These are phyloP conservation scores for Stichopus chloronotus DNA, from an alignment of 35 echinoderm and acorn worm genomes.

Conservation along the genomic window DNA sequence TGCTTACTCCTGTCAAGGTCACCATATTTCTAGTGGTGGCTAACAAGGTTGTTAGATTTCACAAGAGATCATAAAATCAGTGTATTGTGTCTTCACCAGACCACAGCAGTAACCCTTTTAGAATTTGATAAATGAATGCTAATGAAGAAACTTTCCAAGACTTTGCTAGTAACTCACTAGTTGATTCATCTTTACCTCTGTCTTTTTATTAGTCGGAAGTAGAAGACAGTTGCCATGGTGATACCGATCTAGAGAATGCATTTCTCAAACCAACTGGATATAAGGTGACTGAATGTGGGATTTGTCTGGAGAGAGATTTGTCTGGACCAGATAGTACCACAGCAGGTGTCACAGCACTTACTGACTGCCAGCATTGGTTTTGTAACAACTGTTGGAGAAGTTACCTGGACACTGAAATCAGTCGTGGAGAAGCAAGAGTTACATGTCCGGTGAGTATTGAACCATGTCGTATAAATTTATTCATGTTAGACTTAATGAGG, in stretches of 20 bases:
- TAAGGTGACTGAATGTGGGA: not conserved
- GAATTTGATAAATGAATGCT: no score
- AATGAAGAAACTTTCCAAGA: no score
- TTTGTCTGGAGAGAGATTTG: constrained; percentile 42
- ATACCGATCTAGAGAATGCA: not conserved
- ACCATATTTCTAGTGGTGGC: no score
- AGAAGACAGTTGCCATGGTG: not conserved
- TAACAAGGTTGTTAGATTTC: no score
- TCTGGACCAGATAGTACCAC: not conserved
- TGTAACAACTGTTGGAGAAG: constrained; percentile 84
- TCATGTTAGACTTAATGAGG: no score
- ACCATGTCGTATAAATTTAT: no score
- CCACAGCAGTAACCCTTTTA: no score
- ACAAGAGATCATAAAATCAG: no score
- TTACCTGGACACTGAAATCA: constrained; percentile 70
- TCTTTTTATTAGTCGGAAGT: not conserved
- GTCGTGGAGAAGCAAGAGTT: constrained; percentile 65
- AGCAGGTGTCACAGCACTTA: constrained; percentile 48
- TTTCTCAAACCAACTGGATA: not conserved
- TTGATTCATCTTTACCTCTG: no score
- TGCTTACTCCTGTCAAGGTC: no score
- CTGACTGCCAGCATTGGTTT: constrained; percentile 81
- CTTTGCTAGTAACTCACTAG: no score
- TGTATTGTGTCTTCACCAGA: no score
- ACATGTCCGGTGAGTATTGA: constrained; percentile 82